A percentile compares a stretch with the other conserved stretches of the same genome.
Evolutionary conservation across 1,140 invertebrate genomes (phyloP).

Genomic region (Subanguina moxae): DNA sequence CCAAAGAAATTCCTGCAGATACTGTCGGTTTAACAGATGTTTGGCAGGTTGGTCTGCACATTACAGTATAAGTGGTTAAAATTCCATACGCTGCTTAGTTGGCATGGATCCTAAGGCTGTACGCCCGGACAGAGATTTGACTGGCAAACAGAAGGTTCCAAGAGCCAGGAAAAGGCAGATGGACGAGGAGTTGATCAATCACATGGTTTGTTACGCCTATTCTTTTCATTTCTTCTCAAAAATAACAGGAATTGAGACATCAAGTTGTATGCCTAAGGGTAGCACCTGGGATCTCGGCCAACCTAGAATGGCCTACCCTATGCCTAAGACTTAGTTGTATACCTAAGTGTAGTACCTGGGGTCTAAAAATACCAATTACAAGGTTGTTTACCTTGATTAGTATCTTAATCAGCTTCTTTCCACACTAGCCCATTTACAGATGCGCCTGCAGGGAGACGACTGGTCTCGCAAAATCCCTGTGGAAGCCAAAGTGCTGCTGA

Average conservation of each 20-base stretch:
- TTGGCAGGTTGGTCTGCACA: conserved; percentile 18
- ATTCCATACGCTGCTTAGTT: not conserved
- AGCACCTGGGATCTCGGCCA: too few relatives aligned
- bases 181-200: conserved; percentile 57
- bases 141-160: conserved; percentile 56
- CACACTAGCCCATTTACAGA: conserved; percentile 35
- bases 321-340: too few relatives aligned
- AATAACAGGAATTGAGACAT: conserved; percentile 4
- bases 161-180: conserved; percentile 48
- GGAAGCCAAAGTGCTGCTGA: conserved; percentile 52
- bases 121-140: conserved; percentile 54
- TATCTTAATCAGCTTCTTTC: not conserved
- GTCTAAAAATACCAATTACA: too few relatives aligned
- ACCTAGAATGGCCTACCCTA: too few relatives aligned
- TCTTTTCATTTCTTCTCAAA: conserved; percentile 2
- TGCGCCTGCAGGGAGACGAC: conserved; percentile 54
- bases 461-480: conserved; percentile 58
- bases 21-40: conserved; percentile 55
- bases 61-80: too few relatives aligned
- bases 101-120: conserved; percentile 56
- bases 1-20: conserved; percentile 47
- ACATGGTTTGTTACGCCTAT: conserved; percentile 50
- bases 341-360: too few relatives aligned
- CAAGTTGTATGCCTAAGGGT: too few relatives aligned
- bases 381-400: too few relatives aligned